These are phyloP conservation scores for Pelvicachromis taeniatus DNA, from an alignment of 2,113 vertebrate genomes.

Conservation along the genomic window DNA sequence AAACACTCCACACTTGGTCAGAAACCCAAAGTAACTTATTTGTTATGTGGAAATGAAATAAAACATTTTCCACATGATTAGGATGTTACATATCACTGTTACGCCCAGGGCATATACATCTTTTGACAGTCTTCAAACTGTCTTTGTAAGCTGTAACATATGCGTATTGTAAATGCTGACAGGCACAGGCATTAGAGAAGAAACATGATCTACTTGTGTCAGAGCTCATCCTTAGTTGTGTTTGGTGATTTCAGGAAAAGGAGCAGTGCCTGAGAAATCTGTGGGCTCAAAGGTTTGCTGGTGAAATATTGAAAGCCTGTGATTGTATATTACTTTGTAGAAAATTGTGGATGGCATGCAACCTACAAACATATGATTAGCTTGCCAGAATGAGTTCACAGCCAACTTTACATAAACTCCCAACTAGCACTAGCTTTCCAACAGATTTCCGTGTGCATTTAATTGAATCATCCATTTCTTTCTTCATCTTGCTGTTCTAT, in stretches of 20 bases:
- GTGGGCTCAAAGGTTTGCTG: not conserved
- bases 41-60: not conserved
- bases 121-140: not conserved
- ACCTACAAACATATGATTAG: not conserved
- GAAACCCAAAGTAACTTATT: not conserved
- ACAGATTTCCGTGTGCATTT: not conserved
- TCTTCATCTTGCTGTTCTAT: not conserved
- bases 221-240: not conserved
- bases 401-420: not conserved
- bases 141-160: not conserved
- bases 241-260: not conserved
- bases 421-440: not conserved
- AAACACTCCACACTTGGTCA: not conserved
- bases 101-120: not conserved
- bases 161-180: not conserved
- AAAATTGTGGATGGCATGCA: not conserved
- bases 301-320: not conserved
- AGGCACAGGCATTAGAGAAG: not conserved
- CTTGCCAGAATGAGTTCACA: not conserved
- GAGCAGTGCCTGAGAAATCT: not conserved
- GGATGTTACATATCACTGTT: not conserved
- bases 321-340: not conserved
- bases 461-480: not conserved
- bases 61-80: not conserved
- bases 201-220: not conserved